Conservation (phyloP, 2,888 invertebrate species). For the Venusia cambrica region DNA sequence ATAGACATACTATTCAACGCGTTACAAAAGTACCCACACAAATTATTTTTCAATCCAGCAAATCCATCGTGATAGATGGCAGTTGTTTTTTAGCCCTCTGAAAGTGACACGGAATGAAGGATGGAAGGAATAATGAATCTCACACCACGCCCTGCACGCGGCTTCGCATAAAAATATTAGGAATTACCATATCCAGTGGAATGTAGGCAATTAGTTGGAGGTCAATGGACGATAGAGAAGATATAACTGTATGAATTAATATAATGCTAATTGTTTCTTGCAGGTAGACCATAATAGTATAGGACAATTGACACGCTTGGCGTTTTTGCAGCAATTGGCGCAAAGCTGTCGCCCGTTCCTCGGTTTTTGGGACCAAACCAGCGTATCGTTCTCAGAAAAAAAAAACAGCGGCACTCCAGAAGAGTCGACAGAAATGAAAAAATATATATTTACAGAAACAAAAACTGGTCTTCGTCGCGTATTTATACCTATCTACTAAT, state of each 20-base stretch:
- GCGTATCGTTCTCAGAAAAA: background rate
- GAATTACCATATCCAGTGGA: conserved; percentile 57
- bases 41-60: conserved; percentile 33
- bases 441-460: too few species aligned
- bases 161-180: conserved; percentile 55
- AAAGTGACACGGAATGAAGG: conserved; percentile 64
- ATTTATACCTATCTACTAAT: too few species aligned
- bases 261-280: too few species aligned
- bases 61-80: conserved; percentile 39
- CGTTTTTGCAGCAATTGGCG: too few species aligned
- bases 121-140: conserved; percentile 61
- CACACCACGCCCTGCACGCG: conserved; percentile 54
- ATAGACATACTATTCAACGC: conserved; percentile 7
- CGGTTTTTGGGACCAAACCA: too few species aligned
- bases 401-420: conserved; percentile 6
- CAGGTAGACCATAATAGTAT: too few species aligned
- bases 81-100: conserved; percentile 42
- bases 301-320: too few species aligned
- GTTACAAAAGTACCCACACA: conserved; percentile 3
- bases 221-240: conserved; percentile 5
- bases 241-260: too few species aligned
- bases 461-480: too few species aligned
- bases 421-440: too few species aligned
- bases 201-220: conserved; percentile 14
- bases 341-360: too few species aligned